phyloP scores from a whole-genome alignment of 2,113 vertebrate genomes.

The Cheirogaleus medius region DNA sequence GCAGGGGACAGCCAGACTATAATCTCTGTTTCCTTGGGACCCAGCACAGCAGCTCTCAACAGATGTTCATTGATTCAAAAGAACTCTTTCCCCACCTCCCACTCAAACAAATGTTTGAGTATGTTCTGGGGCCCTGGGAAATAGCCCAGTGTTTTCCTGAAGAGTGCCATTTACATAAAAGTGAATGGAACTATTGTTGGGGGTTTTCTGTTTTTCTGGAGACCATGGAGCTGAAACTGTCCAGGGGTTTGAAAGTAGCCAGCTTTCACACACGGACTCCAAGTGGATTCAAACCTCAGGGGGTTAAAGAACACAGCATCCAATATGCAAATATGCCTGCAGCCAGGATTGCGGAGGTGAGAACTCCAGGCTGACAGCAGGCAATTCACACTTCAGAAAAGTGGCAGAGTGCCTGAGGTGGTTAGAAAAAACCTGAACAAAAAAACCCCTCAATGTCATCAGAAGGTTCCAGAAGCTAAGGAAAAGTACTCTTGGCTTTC shows the following conservation, averaged over 20 bases:
- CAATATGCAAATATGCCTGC: constrained; percentile 76
- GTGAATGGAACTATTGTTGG: constrained; percentile 74
- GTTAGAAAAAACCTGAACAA: constrained; percentile 58
- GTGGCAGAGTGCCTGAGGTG: constrained; percentile 72
- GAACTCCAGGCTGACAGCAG: constrained; percentile 75
- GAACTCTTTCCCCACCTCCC: constrained; percentile 54
- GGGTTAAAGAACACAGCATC: constrained; percentile 71
- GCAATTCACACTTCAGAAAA: constrained; percentile 77
- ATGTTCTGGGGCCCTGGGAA: constrained; percentile 71
- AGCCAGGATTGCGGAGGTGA: constrained; percentile 68
- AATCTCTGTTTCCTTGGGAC: constrained; percentile 45
- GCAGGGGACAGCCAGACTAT: constrained; percentile 9
- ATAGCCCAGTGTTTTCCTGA: constrained; percentile 73
- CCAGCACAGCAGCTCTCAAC: constrained; percentile 55
- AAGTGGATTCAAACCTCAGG: constrained; percentile 68
- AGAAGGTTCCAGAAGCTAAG: constrained; percentile 74
- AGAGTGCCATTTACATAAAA: constrained; percentile 78
- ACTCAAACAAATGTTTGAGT: constrained; percentile 72
- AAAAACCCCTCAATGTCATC: constrained; percentile 59
- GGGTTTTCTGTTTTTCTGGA: constrained; percentile 66
- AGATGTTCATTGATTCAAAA: constrained; percentile 71
- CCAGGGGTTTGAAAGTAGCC: constrained; percentile 53
- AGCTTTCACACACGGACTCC: constrained; percentile 33
- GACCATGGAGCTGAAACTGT: constrained; percentile 47
- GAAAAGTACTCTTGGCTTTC: constrained; percentile 66